A percentile compares a stretch with the other conserved stretches of the same genome.
phyloP scores from a whole-genome alignment of 2,888 invertebrate species.

The Drosophila neotestacea region DNA sequence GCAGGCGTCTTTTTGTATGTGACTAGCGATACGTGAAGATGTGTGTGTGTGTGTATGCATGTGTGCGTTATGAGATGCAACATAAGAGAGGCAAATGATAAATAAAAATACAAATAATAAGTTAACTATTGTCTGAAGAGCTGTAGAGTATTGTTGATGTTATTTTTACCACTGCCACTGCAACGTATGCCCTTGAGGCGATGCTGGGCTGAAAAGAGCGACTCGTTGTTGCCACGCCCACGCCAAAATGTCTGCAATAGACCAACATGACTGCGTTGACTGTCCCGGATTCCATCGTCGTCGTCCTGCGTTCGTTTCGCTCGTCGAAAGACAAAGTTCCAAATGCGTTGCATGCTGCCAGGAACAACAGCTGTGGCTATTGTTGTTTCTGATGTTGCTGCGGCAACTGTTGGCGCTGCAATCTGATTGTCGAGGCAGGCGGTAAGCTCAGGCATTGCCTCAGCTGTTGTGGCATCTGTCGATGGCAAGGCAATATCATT shows the following conservation, averaged over 20 bases:
- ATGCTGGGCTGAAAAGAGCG: slow-evolving; percentile 80
- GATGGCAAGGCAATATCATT: slow-evolving; percentile 55
- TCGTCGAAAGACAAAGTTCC: slow-evolving; percentile 74
- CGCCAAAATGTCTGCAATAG: slow-evolving; percentile 81
- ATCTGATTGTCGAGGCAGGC: slow-evolving; percentile 33
- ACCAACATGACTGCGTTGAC: slow-evolving; percentile 84
- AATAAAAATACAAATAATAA: slow-evolving; percentile 57
- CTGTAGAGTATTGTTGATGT: slow-evolving; percentile 7
- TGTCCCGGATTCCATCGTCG: slow-evolving; percentile 79
- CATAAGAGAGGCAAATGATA: slow-evolving; percentile 38
- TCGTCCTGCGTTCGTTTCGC: slow-evolving; percentile 43
- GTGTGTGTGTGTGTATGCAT: slow-evolving; percentile 41
- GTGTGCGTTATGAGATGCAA: slow-evolving; percentile 25
- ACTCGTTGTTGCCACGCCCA: slow-evolving; percentile 52
- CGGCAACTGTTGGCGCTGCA: slow-evolving; percentile 12
- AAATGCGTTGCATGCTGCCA: slow-evolving; percentile 59
- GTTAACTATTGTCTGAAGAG: slow-evolving; percentile 22
- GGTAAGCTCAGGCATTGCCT: slow-evolving; percentile 25
- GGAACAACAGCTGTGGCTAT: slow-evolving; percentile 15
- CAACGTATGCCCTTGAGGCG: slow-evolving; percentile 84
- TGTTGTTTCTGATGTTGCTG: slow-evolving; percentile 10
- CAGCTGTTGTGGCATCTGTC: slow-evolving; percentile 58
- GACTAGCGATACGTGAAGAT: slow-evolving; percentile 87
- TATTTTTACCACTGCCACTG: slow-evolving; percentile 84
- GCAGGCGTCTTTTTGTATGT: slow-evolving; percentile 92